Evolutionary conservation across 2,797 vertebrate species (phyloP), one percentile per base, ranked within the genome.

Genomic region (Acomys russatus): DNA sequence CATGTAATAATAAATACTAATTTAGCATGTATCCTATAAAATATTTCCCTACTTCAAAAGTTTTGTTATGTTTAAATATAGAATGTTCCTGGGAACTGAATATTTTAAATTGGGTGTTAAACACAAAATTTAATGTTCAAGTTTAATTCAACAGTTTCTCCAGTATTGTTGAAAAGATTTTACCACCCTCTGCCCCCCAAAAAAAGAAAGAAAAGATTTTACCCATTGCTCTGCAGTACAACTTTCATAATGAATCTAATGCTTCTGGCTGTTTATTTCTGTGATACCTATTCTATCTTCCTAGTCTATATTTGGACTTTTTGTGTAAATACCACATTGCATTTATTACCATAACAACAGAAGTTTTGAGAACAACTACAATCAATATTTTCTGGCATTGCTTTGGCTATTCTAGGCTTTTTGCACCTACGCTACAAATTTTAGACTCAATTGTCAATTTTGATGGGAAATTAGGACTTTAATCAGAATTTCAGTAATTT

Each of bases 1-100:
- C 6, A 76, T 94, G 76, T 84, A 44, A 30, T 23, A 83, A 38
- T 30, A 88, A 68, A 25, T 80, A 51, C 15, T 74, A 56, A 56
- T 94, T 96, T 87, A 74, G 38, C 87, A 30, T 87, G 71, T 95
- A n/a, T 10, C 56, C 10, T 85, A 33, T 88, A 88, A 94, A 87
- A 61, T 88, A 9, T 90, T 92, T 74, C 12, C 56, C 6, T 77
- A 63, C 6, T 88, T 38, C 17, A 54, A 89, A 79, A 85, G 6
- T 49, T 91, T 44, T 83, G 44, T 90, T 44, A 61, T 38, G 30
- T 68, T 96, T 96, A 61, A 90, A 91, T 77, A 12, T 22, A 83
- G 35, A 73, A n/a, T 79, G 87, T 68, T 89, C 28, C 66, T 84
- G 49, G 56, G 78, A 33, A 33, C 44, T 79, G 22, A 73, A 79